Base-by-base conservation (phyloP, 2,888 invertebrate genomes). In the Pandemis heparana region DNA sequence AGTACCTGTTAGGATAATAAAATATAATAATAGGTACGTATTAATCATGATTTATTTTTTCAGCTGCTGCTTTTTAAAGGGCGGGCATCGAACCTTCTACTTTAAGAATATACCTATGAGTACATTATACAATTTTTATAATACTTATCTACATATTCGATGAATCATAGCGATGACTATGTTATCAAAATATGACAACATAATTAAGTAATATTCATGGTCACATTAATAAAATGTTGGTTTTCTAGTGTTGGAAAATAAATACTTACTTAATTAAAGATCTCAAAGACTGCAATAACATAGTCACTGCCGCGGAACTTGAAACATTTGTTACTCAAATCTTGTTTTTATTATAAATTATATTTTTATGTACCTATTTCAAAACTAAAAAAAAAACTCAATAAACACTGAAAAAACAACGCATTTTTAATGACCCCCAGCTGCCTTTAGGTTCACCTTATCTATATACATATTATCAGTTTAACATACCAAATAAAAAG, bases 11-110 rank as follows among this genome's bases (percentile, higher is more conserved):
- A 46, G 5, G 14, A 46, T 14, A 5, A 1, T n/a, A 1, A 14
- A 48, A 14, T 6, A n/a, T 2, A 62, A 12, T 32, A 16, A 56
- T 14, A 18, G 38, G n/a, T 38, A 18, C 38, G n/a, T 38, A 18
- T 48, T 73, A 46, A 73, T 64, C 32, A 59, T 68, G 56, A 76
- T 80, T 85, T 86, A 84, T 77, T 83, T 85, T 94, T 94, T 82
- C 94, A 94, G 94, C 94, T 87, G 92, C 94, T 86, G 94, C 92
- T 86, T 94, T 81, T 89, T 94, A 92, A 92, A 85, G 87, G 86
- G 86, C 84, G 84, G 74, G 83, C 89, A 87, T 83, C 90, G 89
- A 88, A 85, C 79, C 83, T 80, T 83, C 78, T 81, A 87, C 80
- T 79, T 80, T 89, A 90, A 88, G 87, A 62, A 62, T 63, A 70